A percentile compares a stretch with the other conserved stretches of the same genome.
Conservation (phyloP, 1,140 invertebrate species). For the Drosophila tsacasi region DNA sequence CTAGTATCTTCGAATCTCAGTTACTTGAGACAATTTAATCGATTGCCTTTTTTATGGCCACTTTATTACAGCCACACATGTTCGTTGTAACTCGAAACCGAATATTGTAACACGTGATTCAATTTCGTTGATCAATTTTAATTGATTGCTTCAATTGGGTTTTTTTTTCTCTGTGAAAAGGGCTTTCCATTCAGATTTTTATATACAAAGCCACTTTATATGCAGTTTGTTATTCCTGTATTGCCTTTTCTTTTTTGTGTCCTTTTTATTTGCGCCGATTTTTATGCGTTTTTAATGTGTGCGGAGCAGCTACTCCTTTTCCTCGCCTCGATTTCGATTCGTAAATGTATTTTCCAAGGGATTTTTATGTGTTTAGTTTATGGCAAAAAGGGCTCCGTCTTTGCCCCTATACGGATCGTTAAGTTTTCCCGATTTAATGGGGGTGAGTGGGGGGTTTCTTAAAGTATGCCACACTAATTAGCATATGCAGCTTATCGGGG, state of each 20-base stretch:
- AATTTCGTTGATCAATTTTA: slow-evolving; percentile 80
- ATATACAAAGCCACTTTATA: slow-evolving; percentile 73
- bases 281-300: slow-evolving; percentile 81
- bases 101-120: slow-evolving; percentile 79
- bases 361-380: slow-evolving; percentile 73
- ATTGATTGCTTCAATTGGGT: slow-evolving; percentile 78
- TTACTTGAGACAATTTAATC: slow-evolving; percentile 24
- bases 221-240: slow-evolving; percentile 48
- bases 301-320: slow-evolving; percentile 72
- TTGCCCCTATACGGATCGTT: slow-evolving; percentile 13
- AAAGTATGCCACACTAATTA: slow-evolving; percentile 67
- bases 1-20: neutral
- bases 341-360: slow-evolving; percentile 69
- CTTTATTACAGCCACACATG: slow-evolving; percentile 44
- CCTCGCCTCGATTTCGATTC: slow-evolving; percentile 54
- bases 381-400: slow-evolving; percentile 8
- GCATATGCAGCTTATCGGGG: slow-evolving; percentile 73
- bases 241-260: slow-evolving; percentile 21
- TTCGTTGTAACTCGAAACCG: slow-evolving; percentile 50
- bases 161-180: slow-evolving; percentile 40
- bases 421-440: slow-evolving; percentile 37
- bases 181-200: slow-evolving; percentile 40
- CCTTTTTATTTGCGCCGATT: slow-evolving; percentile 55
- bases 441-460: slow-evolving; percentile 16
- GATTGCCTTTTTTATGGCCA: slow-evolving; percentile 37